Evolutionary conservation across 2,888 invertebrate genomes (phyloP).

Genomic region (Mycalesis mineus): DNA sequence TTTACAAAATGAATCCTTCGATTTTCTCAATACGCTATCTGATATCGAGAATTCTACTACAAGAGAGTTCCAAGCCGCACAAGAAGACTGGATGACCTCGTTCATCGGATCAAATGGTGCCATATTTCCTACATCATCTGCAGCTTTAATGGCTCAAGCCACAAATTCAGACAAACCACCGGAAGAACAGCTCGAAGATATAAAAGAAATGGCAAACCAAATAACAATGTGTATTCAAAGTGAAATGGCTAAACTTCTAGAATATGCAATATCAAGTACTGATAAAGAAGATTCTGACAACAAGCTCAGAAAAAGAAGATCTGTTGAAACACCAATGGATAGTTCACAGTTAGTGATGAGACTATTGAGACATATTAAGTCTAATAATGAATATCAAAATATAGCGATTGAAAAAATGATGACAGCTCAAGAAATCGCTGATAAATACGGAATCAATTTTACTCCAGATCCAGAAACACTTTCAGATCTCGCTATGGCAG

Average conservation of each 20-base stretch:
- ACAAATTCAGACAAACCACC: slow-evolving; percentile 49
- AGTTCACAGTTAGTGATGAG: slow-evolving; percentile 58
- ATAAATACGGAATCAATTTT: slow-evolving; percentile 65
- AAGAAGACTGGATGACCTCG: slow-evolving; percentile 54
- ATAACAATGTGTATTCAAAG: slow-evolving; percentile 53
- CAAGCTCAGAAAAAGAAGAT: slow-evolving; percentile 50
- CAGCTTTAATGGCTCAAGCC: slow-evolving; percentile 55
- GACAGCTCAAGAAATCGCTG: slow-evolving; percentile 70
- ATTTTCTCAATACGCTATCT: slow-evolving; percentile 26
- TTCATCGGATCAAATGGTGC: slow-evolving; percentile 41
- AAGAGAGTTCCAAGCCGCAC: slow-evolving; percentile 39
- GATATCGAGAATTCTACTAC: slow-evolving; percentile 36
- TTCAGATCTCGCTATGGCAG: slow-evolving; percentile 57
- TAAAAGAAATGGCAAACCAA: slow-evolving; percentile 56
- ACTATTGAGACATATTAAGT: slow-evolving; percentile 63
- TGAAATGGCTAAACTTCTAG: slow-evolving; percentile 57
- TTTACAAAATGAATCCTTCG: slow-evolving; percentile 32
- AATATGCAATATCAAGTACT: slow-evolving; percentile 44
- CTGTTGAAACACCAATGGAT: slow-evolving; percentile 59
- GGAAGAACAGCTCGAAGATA: slow-evolving; percentile 63
- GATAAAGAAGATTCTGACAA: slow-evolving; percentile 44
- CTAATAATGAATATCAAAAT: slow-evolving; percentile 67
- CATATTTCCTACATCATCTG: slow-evolving; percentile 49
- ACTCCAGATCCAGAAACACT: slow-evolving; percentile 63
- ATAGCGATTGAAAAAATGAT: slow-evolving; percentile 74